Evolutionary conservation across 2,797 vertebrate species (phyloP), one percentile per base, ranked within the genome.

Genomic region (Chaenodraco wilsoni): DNA sequence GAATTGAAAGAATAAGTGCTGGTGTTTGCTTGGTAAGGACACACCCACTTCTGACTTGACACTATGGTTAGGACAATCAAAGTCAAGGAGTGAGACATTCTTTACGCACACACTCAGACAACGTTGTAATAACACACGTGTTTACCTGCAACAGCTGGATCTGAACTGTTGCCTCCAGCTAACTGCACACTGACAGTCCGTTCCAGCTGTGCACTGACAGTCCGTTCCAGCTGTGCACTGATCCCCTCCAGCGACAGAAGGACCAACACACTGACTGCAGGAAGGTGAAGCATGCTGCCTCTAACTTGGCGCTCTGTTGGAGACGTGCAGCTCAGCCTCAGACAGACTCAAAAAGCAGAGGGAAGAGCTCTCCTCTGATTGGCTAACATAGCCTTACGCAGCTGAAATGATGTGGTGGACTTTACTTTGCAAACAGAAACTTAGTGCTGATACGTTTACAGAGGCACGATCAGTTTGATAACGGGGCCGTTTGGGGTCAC

Each of bases 1-100:
- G 68, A 72, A 87, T 69, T 80, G 79, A 84, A 72, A 86, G 59
- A 85, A 64, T 84, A 77, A 84, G 67, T 76, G 61, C 74, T 52
- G 65, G 57, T 74, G 76, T 71, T 8, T 61, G 62, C 8, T 67
- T 2, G 3, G 60, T 60, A 7, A 3, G 55, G 64, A 19, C 58
- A 37, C n/a, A 72, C 15, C 15, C 51, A 71, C 44, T 19, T 31
- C 33, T 65, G 65, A 79, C 59, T 41, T 56, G 1, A 71, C 54
- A 71, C 17, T 12, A 31, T 48, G 66, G n/a, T 74, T 56, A 60
- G 12, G 16, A 66, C 16, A 64, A 37, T 37, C 33, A 37, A 37
- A 37, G 33, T 37, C 33, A 37, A 37, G 45, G 17, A 19, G 27
- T 41, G 33, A 15, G 6, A 6, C 12, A 31, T 14, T 3, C 50